Base-by-base conservation (phyloP, 2,888 invertebrate genomes). In the Bruchidius siliquastri region DNA sequence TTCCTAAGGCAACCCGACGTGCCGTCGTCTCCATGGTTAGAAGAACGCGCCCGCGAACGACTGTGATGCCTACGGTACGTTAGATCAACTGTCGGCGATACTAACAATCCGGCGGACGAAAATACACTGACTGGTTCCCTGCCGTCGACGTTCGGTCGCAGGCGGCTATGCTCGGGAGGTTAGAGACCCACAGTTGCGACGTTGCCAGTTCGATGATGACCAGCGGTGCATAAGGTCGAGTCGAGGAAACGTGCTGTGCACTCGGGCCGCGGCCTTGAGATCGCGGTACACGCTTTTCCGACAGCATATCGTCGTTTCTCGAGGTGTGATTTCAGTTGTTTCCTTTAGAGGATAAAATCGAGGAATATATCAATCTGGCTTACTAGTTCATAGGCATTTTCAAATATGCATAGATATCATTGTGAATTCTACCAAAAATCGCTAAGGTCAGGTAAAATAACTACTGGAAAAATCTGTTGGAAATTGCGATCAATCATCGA, bases 181-280 rank as follows among this genome's bases (percentile, higher is more conserved):
- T 81, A 80, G 81, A 80, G 81, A 82, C 82, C 83, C 81, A 81
- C 81, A 13, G 18, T 13, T 49, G 49, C 49, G 49, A 49, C 18
- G 49, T 49, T 49, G 72, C 74, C 72, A 69, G 72, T 4, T 8
- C 26, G 26, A 26, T 8, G 26, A 26, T 8, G 26, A 13, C 18
- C 49, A 13, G 1, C 49, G 49, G 49, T 49, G 49, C 49, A 49
- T 49, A 49, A 49, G 49, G 18, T 49, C 49, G 49, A 49, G 30
- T 13, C 49, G 49, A 49, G 49, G 49, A 49, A 49, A 13, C 49
- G 49, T 49, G 49, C 49, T 49, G 18, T 49, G 49, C 49, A 49
- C 49, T 13, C 49, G 49, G 49, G 49, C 49, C 49, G 49, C 49
- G 49, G 49, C 49, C 49, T 49, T 49, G 49, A 49, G 49, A 49